Base-by-base conservation (phyloP, 2,113 vertebrate species). In the Paratilapia polleni region DNA sequence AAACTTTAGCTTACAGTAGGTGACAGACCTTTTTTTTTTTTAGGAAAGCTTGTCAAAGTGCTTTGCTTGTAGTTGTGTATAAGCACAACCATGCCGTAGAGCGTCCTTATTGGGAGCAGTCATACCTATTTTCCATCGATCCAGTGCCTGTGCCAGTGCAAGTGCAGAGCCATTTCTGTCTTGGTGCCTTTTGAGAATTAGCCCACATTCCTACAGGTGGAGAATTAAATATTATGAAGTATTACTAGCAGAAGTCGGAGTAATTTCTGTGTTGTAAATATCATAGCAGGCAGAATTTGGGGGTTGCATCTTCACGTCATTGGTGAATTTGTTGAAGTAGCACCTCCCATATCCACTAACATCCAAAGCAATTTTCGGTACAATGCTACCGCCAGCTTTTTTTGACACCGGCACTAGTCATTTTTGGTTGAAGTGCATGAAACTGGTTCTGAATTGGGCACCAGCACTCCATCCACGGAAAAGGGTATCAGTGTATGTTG, bases 1-100 rank as follows among this genome's bases (percentile, higher is more conserved):
- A 92, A 87, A 81, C 79, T 36, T 78, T 5, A 82, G 75, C 84
- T 83, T 77, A 57, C 77, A 86, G 52, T 60, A 54, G 74, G 59
- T 15, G 83, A 77, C 77, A 3, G 82, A 10, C 5, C 38, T 54
- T 12, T 47, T 63, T 68, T 36, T 31, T 31, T 31, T 31, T 31
- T 31, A 74, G n/a, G 38, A 52, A 17, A 17, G 17, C 77, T 13
- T 10, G 31, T 10, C 28, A 3, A 56, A 60, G 54, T 26, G 28
- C 38, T 82, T 64, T 1, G 43, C 78, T 57, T 56, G 26, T 36
- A 57, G 61, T 11, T 43, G 19, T 31, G 54, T 2, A 7, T 22
- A n/a, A 61, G 58, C 43, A 52, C 24, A 28, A 13, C 10, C 24
- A 49, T n/a, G 68, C 4, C n/a, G n/a, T 5, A n/a, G 19, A 73